Conservation (phyloP, 53 echinoderm and acorn worm genomes). For the Holothuria scabra region DNA sequence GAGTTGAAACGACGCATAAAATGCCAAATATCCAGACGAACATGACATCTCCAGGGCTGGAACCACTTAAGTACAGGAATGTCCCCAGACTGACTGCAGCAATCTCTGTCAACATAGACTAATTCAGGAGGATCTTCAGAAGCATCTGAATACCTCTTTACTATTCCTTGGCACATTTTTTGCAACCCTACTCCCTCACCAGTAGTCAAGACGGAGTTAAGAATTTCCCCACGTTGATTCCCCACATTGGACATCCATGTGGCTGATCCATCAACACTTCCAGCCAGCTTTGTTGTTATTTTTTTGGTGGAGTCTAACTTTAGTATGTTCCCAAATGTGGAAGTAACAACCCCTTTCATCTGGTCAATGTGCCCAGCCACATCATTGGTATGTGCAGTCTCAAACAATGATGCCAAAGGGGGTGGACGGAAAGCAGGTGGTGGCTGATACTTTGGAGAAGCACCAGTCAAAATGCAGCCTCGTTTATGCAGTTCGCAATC, state of each 20-base stretch:
- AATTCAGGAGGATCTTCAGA: conserved; percentile 27
- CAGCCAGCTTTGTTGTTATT: too few species aligned
- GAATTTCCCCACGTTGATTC: too few species aligned
- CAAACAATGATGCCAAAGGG: conserved; percentile 64
- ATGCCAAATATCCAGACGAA: too few species aligned
- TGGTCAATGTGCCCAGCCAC: conserved; percentile 42
- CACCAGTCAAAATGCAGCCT: conserved; percentile 33
- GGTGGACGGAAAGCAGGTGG: conserved; percentile 47
- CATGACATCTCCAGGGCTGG: conserved; percentile 37
- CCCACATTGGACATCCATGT: too few species aligned
- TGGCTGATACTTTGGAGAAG: conserved; percentile 12
- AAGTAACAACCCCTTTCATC: conserved; percentile 48
- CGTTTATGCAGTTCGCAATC: too few species aligned
- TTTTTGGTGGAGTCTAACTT: too few species aligned
- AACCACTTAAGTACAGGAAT: conserved; percentile 20
- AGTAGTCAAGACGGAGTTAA: too few species aligned
- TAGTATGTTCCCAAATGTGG: too few species aligned
- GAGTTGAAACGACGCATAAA: conserved; percentile 45
- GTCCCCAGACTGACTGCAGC: conserved; percentile 48
- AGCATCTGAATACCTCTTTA: conserved; percentile 48
- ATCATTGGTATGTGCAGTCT: too few species aligned
- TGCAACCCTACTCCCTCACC: too few species aligned
- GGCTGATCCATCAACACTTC: too few species aligned
- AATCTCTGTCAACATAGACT: conserved; percentile 50
- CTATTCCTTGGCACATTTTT: too few species aligned